Base-by-base conservation (phyloP, 2,888 invertebrate species). In the Lasiommata megera region DNA sequence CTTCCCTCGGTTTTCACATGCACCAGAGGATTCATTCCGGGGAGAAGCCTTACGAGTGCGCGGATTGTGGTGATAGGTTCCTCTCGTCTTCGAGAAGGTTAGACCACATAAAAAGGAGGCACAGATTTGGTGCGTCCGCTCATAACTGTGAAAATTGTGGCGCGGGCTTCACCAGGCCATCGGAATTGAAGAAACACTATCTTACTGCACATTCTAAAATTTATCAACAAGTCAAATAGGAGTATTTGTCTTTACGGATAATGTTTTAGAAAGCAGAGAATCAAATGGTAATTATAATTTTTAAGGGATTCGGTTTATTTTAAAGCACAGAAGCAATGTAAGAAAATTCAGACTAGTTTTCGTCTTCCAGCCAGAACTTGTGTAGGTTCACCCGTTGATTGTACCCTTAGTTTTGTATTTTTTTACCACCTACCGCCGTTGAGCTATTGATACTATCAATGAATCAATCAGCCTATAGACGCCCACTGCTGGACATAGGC, bases 11-110 rank as follows among this genome's bases (percentile, higher is more conserved):
- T 0, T 82, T 71, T 28, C 72, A 76, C 6, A 70, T 88, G 11
- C 89, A 89, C 34, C 73, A 74, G 59, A 69, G 88, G 11, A 83
- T 84, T 0, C 88, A 88, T 38, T 80, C 81, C 0, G 89, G 89
- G 0, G 80, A 83, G 46, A 75, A 77, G 23, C 87, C 87, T 0
- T 88, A 84, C 50, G 73, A 78, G 38, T 88, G 88, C 31, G 61
- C 66, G 0, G 71, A 78, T 1, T 89, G 88, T 37, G 85, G 82
- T 0, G 85, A 87, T 0, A 68, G 74, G 11, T 89, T 88, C 58
- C 72, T 88, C 0, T 88, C 88, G 0, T 73, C 88, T 9, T 88
- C 88, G 0, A 69, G 88, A 50, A 68, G 88, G 3, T 37, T 81
- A 11, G 89, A 89, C 47, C 89, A 89, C 43, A 67, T 83, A 0